These are phyloP conservation scores for Stegodyphus dumicola DNA, from an alignment of 1,140 invertebrate genomes.

Conservation along the genomic window DNA sequence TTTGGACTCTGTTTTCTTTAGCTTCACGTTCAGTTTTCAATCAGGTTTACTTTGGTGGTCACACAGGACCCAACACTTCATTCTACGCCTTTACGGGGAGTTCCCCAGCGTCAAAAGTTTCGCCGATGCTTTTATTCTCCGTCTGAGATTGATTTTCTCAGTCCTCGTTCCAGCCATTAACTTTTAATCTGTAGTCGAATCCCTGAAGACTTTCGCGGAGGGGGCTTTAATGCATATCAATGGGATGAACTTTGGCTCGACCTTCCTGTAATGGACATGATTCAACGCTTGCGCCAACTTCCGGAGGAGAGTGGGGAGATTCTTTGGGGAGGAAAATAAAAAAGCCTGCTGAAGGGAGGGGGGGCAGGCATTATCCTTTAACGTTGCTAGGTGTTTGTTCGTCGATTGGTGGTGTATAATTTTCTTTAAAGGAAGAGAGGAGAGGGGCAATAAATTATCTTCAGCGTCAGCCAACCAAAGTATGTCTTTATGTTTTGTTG, in stretches of 20 bases:
- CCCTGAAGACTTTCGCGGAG: conserved; percentile 42
- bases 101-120: conserved; percentile 59
- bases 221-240: conserved; percentile 61
- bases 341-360: conserved; percentile 5
- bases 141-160: conserved; percentile 59
- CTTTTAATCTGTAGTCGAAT: conserved; percentile 58
- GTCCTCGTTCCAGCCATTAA: conserved; percentile 60
- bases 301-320: conserved; percentile 4
- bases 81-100: conserved; percentile 47
- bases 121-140: conserved; percentile 56
- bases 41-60: conserved; percentile 58
- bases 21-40: conserved; percentile 61
- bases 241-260: conserved; percentile 57
- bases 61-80: conserved; percentile 59
- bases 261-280: conserved; percentile 57
- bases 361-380: conserved; percentile 17
- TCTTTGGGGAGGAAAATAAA: conserved; percentile 13
- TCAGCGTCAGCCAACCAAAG: conserved; percentile 27
- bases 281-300: conserved; percentile 43
- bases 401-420: conserved; percentile 46
- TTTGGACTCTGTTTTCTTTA: conserved; percentile 61
- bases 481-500: conserved; percentile 49
- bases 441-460: conserved; percentile 57
- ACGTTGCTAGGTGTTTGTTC: conserved; percentile 38
- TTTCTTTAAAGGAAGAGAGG: conserved; percentile 56